Evolutionary conservation across 2,113 vertebrate species (phyloP).

Genomic region (Pterocles burchelli): DNA sequence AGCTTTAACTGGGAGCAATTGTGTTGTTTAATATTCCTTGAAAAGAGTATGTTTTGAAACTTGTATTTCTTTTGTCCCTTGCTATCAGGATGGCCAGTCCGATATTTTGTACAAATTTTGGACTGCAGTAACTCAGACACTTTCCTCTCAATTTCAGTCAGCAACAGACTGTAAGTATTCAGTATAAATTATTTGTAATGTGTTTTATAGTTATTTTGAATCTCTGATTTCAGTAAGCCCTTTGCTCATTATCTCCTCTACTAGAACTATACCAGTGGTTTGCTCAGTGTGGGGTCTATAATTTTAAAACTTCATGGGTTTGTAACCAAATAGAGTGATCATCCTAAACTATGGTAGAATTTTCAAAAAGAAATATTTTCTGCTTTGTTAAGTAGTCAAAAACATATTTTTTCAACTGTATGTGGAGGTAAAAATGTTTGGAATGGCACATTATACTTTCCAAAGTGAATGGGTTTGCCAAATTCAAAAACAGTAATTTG

Average conservation of each 20-base stretch:
- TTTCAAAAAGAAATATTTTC: neutral
- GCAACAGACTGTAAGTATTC: constrained; percentile 88
- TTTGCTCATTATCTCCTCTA: neutral
- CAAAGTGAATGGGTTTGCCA: neutral
- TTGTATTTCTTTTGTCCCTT: neutral
- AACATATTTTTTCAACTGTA: neutral
- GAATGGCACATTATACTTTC: neutral
- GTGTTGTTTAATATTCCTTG: neutral
- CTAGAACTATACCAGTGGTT: neutral
- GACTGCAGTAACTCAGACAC: constrained; percentile 87
- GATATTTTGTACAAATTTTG: constrained; percentile 94
- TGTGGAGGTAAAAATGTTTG: neutral
- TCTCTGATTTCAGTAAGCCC: neutral
- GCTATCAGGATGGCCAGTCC: constrained; percentile 86
- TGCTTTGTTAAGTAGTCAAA: neutral
- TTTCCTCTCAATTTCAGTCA: constrained; percentile 88
- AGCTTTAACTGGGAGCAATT: neutral
- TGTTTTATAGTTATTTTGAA: neutral
- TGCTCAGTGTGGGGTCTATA: neutral
- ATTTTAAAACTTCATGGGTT: neutral
- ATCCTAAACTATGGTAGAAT: neutral
- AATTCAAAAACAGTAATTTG: neutral
- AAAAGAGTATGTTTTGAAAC: neutral
- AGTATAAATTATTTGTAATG: neutral
- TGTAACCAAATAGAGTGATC: neutral